Evolutionary conservation across 2,797 vertebrate genomes (phyloP).

Genomic region (Dryobates pubescens): DNA sequence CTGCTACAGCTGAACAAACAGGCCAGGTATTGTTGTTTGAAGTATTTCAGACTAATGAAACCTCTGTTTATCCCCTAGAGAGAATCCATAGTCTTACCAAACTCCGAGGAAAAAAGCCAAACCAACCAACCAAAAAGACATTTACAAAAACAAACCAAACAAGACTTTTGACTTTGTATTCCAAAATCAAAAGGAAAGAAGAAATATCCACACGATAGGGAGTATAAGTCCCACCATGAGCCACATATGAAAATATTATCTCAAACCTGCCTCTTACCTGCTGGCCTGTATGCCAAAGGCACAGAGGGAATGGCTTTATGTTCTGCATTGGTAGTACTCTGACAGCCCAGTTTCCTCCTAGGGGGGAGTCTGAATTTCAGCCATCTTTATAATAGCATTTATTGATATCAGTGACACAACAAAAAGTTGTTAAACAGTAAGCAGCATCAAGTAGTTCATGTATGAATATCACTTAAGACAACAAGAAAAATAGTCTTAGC

Average conservation of each 20-base stretch:
- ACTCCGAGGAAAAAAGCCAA: background rate
- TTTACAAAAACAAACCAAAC: no score
- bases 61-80: background rate
- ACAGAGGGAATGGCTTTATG: background rate
- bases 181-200: background rate
- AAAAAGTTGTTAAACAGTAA: background rate
- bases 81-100: background rate
- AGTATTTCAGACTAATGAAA: background rate
- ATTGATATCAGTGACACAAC: rapidly evolving
- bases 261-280: background rate
- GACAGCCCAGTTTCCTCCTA: background rate
- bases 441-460: background rate
- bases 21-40: background rate
- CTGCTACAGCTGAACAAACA: background rate
- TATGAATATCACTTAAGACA: background rate
- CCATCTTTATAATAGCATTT: background rate
- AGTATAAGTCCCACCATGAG: background rate
- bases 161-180: background rate
- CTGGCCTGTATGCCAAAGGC: background rate
- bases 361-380: background rate
- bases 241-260: background rate
- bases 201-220: background rate
- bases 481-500: rapidly evolving
- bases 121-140: no score
- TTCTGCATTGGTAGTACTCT: background rate